phyloP scores from a whole-genome alignment of 1,140 invertebrate species.

The Pseudobourletiella spinata region DNA sequence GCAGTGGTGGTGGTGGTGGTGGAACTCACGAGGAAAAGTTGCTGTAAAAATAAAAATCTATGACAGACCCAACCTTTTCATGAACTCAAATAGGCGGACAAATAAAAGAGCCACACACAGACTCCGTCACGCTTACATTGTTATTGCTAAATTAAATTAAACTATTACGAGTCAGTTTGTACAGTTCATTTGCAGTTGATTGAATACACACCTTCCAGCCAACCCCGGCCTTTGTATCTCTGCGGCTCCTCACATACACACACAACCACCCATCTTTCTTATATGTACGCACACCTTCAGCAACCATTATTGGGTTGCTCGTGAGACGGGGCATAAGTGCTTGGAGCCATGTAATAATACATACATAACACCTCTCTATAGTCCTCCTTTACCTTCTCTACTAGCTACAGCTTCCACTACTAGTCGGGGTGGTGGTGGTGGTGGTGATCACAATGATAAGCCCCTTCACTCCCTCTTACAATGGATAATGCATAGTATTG shows the following conservation, averaged over 20 bases:
- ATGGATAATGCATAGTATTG: not conserved
- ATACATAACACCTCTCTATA: too few species aligned
- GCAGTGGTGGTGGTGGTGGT: too few species aligned
- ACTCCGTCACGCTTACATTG: constrained; percentile 8
- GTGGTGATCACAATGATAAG: constrained; percentile 17
- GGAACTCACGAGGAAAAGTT: too few species aligned
- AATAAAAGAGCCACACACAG: not conserved
- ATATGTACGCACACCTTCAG: not conserved
- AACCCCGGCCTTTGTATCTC: not conserved
- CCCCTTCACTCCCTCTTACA: not conserved
- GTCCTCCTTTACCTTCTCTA: too few species aligned
- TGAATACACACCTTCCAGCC: not conserved
- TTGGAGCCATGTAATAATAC: too few species aligned
- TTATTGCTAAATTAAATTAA: constrained; percentile 16
- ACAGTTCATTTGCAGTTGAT: constrained; percentile 2
- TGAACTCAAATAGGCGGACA: not conserved
- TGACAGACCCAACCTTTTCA: too few species aligned
- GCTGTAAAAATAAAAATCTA: too few species aligned
- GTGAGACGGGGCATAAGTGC: too few species aligned
- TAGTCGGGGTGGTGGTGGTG: not conserved
- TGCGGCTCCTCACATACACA: not conserved
- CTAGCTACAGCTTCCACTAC: too few species aligned
- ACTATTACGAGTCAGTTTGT: constrained; percentile 10
- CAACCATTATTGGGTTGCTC: too few species aligned
- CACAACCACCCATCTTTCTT: not conserved